phyloP scores from a whole-genome alignment of 2,888 invertebrate genomes.

The Drosophila nr. medialis region DNA sequence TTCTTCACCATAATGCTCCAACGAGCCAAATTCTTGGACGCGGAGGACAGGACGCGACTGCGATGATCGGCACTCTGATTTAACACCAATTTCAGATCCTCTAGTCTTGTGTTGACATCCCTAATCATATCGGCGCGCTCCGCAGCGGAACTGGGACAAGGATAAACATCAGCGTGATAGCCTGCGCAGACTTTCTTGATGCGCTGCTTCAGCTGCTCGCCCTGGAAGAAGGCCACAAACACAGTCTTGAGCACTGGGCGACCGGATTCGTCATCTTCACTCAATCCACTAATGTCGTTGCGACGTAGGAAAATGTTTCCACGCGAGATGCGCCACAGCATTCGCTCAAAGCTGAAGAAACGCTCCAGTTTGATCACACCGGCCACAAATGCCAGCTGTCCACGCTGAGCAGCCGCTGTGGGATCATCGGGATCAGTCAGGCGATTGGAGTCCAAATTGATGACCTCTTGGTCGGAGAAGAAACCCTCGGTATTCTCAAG shows the following conservation, averaged over 20 bases:
- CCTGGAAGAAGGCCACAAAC: conserved; percentile 93
- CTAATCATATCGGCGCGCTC: conserved; percentile 93
- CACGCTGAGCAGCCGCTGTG: conserved; percentile 74
- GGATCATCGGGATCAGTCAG: conserved; percentile 91
- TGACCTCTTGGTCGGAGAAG: conserved; percentile 82
- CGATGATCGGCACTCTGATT: conserved; percentile 94
- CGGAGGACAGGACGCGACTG: conserved; percentile 91
- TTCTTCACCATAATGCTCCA: conserved; percentile 94
- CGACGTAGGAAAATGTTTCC: conserved; percentile 94
- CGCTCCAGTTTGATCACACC: conserved; percentile 93
- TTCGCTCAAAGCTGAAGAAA: conserved; percentile 92
- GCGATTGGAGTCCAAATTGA: conserved; percentile 85
- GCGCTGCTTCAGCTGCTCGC: conserved; percentile 92
- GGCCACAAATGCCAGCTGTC: conserved; percentile 89
- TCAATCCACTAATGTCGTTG: conserved; percentile 90
- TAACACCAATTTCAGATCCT: conserved; percentile 91
- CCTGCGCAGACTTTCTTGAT: conserved; percentile 96
- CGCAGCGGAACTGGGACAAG: conserved; percentile 92
- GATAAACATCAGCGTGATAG: conserved; percentile 94
- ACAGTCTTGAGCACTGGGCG: conserved; percentile 91
- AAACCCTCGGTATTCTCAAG: conserved; percentile 93
- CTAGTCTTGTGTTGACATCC: conserved; percentile 92
- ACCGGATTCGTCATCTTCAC: conserved; percentile 90
- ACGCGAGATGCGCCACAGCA: conserved; percentile 94
- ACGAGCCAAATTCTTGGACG: conserved; percentile 91